Base-by-base conservation (phyloP, 1,140 invertebrate species). In the Brachionus asplanchnoidis region DNA sequence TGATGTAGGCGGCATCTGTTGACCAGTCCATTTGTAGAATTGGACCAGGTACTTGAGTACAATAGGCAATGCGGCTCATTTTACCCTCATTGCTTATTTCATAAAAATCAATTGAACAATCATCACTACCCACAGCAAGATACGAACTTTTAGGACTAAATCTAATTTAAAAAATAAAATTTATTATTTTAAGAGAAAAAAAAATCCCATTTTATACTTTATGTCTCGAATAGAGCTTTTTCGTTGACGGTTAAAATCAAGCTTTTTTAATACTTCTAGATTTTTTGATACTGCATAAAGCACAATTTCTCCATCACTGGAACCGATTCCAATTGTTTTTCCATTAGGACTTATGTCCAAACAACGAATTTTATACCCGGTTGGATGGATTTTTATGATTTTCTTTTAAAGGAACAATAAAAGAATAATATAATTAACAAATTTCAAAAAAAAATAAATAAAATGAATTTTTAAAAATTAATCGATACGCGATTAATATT, bases 1-100 rank as follows among this genome's bases (percentile, higher is more conserved):
- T 87, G 11, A 90, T 87, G 85, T 87, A 87, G 28, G 87, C 85
- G 28, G 88, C 87, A 85, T 89, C 88, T 17, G 88, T 87, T 36
- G 89, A 89, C 87, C 89, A 90, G 85, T 90, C 89, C 85, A 89
- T 88, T 86, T 88, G 87, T n/a, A 89, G 87, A 50, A 90, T 87
- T 85, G 89, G 88, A 79, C 87, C 88, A 6, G 87, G 86, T 20
- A 90, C 88, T 7, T 87, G 88, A 78, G 89, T 89, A 85, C 89
- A 90, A 85, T 88, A 90, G 0, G 88, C 87, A 14, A 85, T 85
- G 28, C 89, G 86, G n/a, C 85, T 86, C 14, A 90, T 86, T 23
- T 23, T 75, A 17, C 85, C 75, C 1, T 88, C 88, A 32, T 88
- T 85, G 40, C 80, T 87, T 11, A 90, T 53, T 84, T 89, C 88